phyloP scores from a whole-genome alignment of 2,797 vertebrate species.

The Halcyon smyrnensis region DNA sequence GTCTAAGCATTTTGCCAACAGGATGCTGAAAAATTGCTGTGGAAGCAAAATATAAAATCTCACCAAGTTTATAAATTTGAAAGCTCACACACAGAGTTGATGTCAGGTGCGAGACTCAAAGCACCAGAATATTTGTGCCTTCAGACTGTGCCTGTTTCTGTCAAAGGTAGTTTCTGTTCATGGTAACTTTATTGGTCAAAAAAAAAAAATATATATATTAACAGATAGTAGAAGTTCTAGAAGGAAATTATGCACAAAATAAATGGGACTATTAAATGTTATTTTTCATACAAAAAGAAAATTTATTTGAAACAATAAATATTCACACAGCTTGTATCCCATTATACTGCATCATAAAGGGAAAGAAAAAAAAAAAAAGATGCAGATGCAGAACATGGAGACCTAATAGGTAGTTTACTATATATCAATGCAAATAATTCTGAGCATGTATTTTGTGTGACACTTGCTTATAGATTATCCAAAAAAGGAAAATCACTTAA shows the following conservation, averaged over 20 bases:
- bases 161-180: background rate
- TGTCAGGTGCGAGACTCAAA: background rate
- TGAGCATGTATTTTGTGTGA: background rate
- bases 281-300: background rate
- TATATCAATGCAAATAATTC: background rate
- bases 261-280: background rate
- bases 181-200: background rate
- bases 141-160: background rate
- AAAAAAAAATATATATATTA: background rate
- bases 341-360: background rate
- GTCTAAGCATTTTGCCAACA: background rate
- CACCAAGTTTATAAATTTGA: background rate
- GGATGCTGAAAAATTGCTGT: background rate
- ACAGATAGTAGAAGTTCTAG: background rate
- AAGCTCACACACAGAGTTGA: background rate
- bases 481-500: conserved; percentile 2
- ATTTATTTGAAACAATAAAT: background rate
- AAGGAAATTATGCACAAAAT: background rate
- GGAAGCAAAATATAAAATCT: background rate
- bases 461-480: background rate
- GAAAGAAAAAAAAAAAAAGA: background rate
- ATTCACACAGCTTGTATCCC: background rate
- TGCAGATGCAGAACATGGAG: background rate
- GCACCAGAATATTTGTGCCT: background rate
- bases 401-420: background rate